Base-by-base conservation (phyloP, 2,797 vertebrate genomes). In the Amazona finschi region DNA sequence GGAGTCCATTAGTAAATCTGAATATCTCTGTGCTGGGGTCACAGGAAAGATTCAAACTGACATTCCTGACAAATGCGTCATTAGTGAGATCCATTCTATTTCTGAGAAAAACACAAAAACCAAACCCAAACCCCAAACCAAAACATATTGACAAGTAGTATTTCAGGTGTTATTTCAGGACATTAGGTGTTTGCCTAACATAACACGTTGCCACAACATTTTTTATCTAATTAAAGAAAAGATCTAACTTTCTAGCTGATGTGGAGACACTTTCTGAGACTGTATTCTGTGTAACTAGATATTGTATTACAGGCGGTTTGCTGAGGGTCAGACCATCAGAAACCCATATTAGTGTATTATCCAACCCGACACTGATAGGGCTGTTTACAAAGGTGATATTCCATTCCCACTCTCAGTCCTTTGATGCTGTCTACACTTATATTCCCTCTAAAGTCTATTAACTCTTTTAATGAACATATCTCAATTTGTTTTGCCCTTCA, bases 41-140 rank as follows among this genome's bases (percentile, higher is more conserved):
- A 94, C 75, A 96, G 90, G 91, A 95, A 96, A 95, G 79, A 95
- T 89, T 79, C 78, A 94, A 74, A 76, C 85, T 93, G 47, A 79
- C 92, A 94, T 98, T 97, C 95, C 91, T 89, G 64, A 60, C 33
- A 92, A 79, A 83, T 94, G 87, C 0, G 24, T 94, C 74, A 94
- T 43, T 50, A 53, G 38, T 49, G 36, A 73, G 44, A 55, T 79
- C 74, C 77, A 72, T 85, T 65, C 47, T 83, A 28, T 92, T 95
- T 85, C n/a, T 22, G 31, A 71, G 46, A 60, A 33, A 55, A 80
- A 47, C n/a, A 30, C 8, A 15, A 22, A 33, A 65, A 22, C 4
- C n/a, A 57, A 57, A 33, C 55, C n/a, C 6, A 33, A 33, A 33
- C 13, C 14, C 14, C 21, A 28, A 19, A 62, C 8, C 17, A 39